Evolutionary conservation across 2,888 invertebrate species (phyloP).

Genomic region (Epinotia demarniana): DNA sequence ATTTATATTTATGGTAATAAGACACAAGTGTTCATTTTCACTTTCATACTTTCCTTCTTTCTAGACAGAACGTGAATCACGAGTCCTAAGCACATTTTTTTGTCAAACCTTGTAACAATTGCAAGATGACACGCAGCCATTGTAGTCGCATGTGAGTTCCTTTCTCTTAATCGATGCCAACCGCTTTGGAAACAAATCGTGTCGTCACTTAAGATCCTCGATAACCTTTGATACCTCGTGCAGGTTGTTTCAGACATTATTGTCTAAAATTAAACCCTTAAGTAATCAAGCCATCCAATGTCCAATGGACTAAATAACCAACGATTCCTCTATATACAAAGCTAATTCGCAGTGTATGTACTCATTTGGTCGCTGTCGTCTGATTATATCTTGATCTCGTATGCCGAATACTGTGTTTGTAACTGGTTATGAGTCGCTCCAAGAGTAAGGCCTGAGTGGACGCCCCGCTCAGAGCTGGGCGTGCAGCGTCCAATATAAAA

Average conservation of each 20-base stretch:
- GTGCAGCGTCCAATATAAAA: too few species aligned
- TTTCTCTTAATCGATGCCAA: constrained; percentile 40
- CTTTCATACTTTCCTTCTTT: constrained; percentile 1
- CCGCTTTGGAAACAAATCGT: constrained; percentile 40
- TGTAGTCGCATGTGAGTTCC: constrained; percentile 33
- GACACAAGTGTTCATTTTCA: background rate
- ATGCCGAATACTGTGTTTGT: too few species aligned
- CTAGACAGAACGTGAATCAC: background rate
- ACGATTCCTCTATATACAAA: too few species aligned
- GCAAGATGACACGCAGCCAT: constrained; percentile 35
- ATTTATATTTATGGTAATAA: background rate
- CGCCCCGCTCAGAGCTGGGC: too few species aligned
- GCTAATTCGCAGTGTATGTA: too few species aligned
- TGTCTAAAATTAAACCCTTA: too few species aligned
- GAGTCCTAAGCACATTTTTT: constrained; percentile 2
- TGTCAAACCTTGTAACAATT: constrained; percentile 41
- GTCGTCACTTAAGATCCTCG: constrained; percentile 25
- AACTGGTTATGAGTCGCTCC: too few species aligned
- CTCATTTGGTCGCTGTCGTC: too few species aligned
- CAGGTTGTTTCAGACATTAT: background rate
- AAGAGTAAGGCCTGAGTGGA: too few species aligned
- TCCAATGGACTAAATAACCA: too few species aligned
- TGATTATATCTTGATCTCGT: too few species aligned
- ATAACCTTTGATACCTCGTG: constrained; percentile 12
- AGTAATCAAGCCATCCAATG: too few species aligned